A percentile compares a stretch with the other conserved stretches of the same genome.
Evolutionary conservation across 2,888 invertebrate genomes (phyloP).

Genomic region (Hirudinaria manillensis): DNA sequence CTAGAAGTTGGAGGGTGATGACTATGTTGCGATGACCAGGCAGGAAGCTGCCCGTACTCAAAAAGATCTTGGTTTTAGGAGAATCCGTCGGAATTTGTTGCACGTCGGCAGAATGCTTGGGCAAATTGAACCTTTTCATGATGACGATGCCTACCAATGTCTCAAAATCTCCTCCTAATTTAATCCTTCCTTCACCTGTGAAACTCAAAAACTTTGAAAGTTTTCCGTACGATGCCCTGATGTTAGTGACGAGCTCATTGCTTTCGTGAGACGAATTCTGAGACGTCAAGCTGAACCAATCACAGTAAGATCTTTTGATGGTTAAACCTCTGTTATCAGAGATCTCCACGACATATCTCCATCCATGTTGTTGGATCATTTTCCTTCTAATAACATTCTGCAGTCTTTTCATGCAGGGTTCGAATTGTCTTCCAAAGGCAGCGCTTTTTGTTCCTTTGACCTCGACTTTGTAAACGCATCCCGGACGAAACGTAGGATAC

Average conservation of each 20-base stretch:
- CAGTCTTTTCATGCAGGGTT: background rate
- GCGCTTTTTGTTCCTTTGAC: background rate
- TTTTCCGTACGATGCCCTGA: background rate
- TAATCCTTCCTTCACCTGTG: background rate
- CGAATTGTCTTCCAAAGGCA: background rate
- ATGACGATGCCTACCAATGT: slow-evolving; percentile 1
- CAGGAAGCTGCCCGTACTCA: background rate
- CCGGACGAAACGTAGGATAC: background rate
- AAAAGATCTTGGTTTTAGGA: background rate
- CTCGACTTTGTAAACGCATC: slow-evolving; percentile 9
- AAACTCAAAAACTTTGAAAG: background rate
- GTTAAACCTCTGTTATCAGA: background rate
- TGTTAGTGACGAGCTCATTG: background rate
- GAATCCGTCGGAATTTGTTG: background rate
- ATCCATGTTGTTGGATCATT: background rate
- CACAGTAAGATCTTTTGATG: background rate
- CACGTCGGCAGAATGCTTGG: background rate
- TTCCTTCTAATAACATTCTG: background rate
- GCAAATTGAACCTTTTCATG: background rate
- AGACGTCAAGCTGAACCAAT: background rate
- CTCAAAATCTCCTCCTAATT: background rate
- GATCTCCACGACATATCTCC: slow-evolving; percentile 2
- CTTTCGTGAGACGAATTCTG: background rate
- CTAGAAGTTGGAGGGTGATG: background rate
- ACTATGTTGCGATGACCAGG: background rate